Base-by-base conservation (phyloP, 2,113 vertebrate species). In the Hypomesus transpacificus region DNA sequence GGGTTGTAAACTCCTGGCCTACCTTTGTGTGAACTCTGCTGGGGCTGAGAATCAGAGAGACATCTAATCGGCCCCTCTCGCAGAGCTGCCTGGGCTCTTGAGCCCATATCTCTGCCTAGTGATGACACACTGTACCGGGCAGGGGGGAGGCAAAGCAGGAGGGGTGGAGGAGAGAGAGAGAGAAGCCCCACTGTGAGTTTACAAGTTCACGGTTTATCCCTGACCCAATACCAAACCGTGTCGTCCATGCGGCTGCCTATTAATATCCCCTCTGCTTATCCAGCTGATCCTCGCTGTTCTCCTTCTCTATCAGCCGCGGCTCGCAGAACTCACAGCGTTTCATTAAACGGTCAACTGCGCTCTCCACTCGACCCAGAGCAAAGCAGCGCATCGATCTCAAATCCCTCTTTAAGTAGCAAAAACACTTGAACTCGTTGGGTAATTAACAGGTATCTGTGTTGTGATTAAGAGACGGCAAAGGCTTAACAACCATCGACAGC, bases 141-240 rank as follows among this genome's bases (percentile, higher is more conserved):
- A 83, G 82, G 26, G 60, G 17, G 22, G 26, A 62, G 14, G 52
- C 9, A 71, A 56, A 75, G 82, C 67, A 54, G 82, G 80, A 80
- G 82, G 39, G 77, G 86, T 81, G 74, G 71, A 13, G 2, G n/a
- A n/a, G 13, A 84, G 77, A 52, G 71, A 72, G 26, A 50, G 77
- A 74, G 77, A 77, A 73, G 89, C 82, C 89, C 89, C 89, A 81
- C 68, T 77, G 90, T 82, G 89, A 91, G 91, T 93, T 92, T 90
- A 92, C 74, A 92, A 92, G 92, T 93, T 93, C 88, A 92, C 65
- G 72, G 82, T 90, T 91, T 92, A 92, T 92, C 89, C 89, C 88
- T 90, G 87, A 91, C 88, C 90, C 85, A 71, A 85, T 81, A 87
- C 82, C 79, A 85, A 91, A 83, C 84, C 79, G 75, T 89, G 89